phyloP scores from a whole-genome alignment of 2,888 invertebrate species.

The Malthinus seriepunctatus region DNA sequence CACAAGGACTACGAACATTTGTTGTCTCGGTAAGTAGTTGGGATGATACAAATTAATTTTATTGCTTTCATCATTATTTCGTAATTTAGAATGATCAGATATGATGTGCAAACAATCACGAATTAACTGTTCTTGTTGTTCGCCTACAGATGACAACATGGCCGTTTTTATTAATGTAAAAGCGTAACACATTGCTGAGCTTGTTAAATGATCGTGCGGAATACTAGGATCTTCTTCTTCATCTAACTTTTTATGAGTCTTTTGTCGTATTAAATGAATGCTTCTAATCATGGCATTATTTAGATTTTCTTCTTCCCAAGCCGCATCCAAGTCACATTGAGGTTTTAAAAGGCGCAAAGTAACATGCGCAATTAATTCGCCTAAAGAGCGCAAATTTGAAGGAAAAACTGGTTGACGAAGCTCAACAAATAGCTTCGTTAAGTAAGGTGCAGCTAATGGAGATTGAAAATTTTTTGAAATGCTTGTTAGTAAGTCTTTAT shows the following conservation, averaged over 20 bases:
- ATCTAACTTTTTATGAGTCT: slow-evolving; percentile 53
- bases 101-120: slow-evolving; percentile 68
- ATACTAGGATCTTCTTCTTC: slow-evolving; percentile 35
- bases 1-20: slow-evolving; percentile 80
- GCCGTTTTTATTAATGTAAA: slow-evolving; percentile 77
- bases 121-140: slow-evolving; percentile 61
- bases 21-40: slow-evolving; percentile 75
- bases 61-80: slow-evolving; percentile 52
- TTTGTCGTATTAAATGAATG: slow-evolving; percentile 61
- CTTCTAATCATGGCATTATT: slow-evolving; percentile 65
- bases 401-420: slow-evolving; percentile 63
- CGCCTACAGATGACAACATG: slow-evolving; percentile 54
- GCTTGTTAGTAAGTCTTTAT: slow-evolving; percentile 60
- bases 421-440: slow-evolving; percentile 63
- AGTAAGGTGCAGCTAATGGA: slow-evolving; percentile 74
- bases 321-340: slow-evolving; percentile 74
- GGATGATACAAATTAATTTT: slow-evolving; percentile 69
- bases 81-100: slow-evolving; percentile 72
- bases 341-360: slow-evolving; percentile 78
- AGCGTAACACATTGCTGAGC: slow-evolving; percentile 80
- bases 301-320: slow-evolving; percentile 76
- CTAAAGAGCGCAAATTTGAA: slow-evolving; percentile 55
- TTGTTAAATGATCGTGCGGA: slow-evolving; percentile 58
- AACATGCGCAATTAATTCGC: slow-evolving; percentile 68
- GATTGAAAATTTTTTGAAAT: slow-evolving; percentile 70